A percentile compares a stretch with the other conserved stretches of the same genome.
These are phyloP conservation scores for Myiotriccus ornatus DNA, from an alignment of 2,797 vertebrate genomes.

Conservation along the genomic window DNA sequence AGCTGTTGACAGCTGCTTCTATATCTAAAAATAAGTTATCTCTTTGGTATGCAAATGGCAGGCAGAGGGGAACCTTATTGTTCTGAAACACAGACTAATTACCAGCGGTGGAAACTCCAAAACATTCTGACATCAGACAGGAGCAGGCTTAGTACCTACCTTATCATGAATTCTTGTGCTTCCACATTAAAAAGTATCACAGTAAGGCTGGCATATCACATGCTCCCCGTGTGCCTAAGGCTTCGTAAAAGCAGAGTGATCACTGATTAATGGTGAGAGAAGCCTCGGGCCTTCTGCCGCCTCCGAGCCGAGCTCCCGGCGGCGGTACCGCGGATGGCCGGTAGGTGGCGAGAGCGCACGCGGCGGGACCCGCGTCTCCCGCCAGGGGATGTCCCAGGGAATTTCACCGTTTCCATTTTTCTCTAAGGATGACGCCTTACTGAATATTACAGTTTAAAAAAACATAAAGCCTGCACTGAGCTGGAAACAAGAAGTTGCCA, in stretches of 20 bases:
- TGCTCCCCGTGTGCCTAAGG: rapidly evolving
- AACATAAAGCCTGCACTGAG: neutral
- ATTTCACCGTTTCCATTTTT: neutral
- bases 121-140: neutral
- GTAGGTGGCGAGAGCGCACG: slow-evolving; percentile 74
- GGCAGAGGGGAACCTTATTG: neutral
- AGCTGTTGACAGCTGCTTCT: neutral
- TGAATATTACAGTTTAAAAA: neutral
- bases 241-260: neutral
- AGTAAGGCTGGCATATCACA: rapidly evolving
- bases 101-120: neutral
- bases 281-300: neutral
- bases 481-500: neutral
- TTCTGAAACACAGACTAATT: neutral
- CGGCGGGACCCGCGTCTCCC: rapidly evolving
- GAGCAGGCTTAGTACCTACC: neutral
- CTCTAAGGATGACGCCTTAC: neutral
- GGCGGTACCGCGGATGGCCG: slow-evolving; percentile 48
- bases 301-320: neutral
- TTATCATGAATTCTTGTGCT: neutral
- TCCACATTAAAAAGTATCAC: rapidly evolving
- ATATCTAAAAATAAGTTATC: neutral
- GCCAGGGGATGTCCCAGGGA: neutral
- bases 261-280: neutral
- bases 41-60: neutral